These are phyloP conservation scores for Cepaea nemoralis DNA, from an alignment of 1,140 invertebrate species.

Conservation along the genomic window DNA sequence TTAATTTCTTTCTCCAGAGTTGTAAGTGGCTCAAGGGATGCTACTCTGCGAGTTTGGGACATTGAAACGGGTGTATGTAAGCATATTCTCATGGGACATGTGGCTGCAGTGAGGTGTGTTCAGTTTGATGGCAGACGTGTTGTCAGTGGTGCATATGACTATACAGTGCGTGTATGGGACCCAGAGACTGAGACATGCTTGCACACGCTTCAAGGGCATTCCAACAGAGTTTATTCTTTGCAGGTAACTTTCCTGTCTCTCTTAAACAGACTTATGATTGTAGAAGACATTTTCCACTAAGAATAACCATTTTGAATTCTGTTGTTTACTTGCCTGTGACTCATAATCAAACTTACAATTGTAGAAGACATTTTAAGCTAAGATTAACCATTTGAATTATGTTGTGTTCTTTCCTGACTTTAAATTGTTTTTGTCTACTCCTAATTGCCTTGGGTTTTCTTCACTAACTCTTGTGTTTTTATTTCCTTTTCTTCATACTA, in stretches of 20 bases:
- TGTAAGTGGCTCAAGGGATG: constrained; percentile 96
- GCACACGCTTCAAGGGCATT: constrained; percentile 95
- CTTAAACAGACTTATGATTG: too few relatives aligned
- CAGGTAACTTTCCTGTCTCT: constrained; percentile 79
- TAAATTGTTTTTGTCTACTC: too few relatives aligned
- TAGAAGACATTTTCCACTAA: too few relatives aligned
- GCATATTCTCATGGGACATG: constrained; percentile 93
- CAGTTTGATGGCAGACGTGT: constrained; percentile 97
- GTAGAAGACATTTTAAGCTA: too few relatives aligned
- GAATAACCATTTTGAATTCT: too few relatives aligned
- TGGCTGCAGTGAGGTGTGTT: constrained; percentile 97
- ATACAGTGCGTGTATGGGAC: constrained; percentile 99
- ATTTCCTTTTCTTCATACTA: too few relatives aligned
- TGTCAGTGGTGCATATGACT: constrained; percentile 93
- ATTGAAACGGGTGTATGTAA: constrained; percentile 91
- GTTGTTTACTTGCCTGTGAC: too few relatives aligned
- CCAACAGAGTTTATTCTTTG: constrained; percentile 97
- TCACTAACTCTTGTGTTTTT: too few relatives aligned
- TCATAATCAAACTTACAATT: too few relatives aligned
- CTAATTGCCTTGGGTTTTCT: too few relatives aligned
- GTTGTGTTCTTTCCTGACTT: too few relatives aligned
- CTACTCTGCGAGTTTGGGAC: constrained; percentile 95
- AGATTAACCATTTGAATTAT: too few relatives aligned
- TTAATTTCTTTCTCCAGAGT: constrained; percentile 77
- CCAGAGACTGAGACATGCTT: constrained; percentile 94